Percentiles rank a stretch among this genome's conserved stretches.
These are phyloP conservation scores for Cataglyphis altisquamis DNA, from an alignment of 2,888 invertebrate species.

Conservation along the genomic window DNA sequence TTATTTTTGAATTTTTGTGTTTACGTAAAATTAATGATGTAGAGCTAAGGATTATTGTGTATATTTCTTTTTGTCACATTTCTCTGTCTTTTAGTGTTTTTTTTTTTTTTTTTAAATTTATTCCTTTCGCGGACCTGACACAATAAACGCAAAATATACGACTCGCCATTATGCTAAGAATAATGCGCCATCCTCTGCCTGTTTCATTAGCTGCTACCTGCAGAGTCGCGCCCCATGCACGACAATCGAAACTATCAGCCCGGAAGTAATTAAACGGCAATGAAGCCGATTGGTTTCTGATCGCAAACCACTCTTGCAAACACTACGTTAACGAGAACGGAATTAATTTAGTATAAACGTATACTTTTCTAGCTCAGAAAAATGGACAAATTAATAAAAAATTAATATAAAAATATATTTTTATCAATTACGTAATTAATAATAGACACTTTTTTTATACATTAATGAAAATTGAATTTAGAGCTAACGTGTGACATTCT, in stretches of 20 bases:
- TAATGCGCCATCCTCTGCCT: slow-evolving; percentile 21
- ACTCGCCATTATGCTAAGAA: neutral
- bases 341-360: slow-evolving; percentile 43
- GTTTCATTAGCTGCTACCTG: slow-evolving; percentile 38
- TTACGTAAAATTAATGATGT: neutral
- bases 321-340: slow-evolving; percentile 31
- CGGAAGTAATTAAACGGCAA: slow-evolving; percentile 64
- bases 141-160: neutral
- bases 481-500: neutral
- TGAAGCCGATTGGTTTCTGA: slow-evolving; percentile 53
- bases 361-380: slow-evolving; percentile 4
- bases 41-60: neutral
- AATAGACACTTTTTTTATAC: neutral
- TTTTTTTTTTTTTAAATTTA: neutral
- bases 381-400: neutral
- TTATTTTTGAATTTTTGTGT: neutral
- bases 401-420: neutral
- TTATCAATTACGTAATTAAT: neutral
- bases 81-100: neutral
- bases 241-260: slow-evolving; percentile 52
- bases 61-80: neutral
- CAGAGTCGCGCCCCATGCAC: slow-evolving; percentile 27
- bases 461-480: neutral
- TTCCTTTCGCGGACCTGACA: neutral
- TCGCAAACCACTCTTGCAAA: slow-evolving; percentile 48